Percentiles rank a stretch among this genome's conserved stretches.
These are phyloP conservation scores for Dorcus parallelipipedus DNA, from an alignment of 2,888 invertebrate genomes.

Conservation along the genomic window DNA sequence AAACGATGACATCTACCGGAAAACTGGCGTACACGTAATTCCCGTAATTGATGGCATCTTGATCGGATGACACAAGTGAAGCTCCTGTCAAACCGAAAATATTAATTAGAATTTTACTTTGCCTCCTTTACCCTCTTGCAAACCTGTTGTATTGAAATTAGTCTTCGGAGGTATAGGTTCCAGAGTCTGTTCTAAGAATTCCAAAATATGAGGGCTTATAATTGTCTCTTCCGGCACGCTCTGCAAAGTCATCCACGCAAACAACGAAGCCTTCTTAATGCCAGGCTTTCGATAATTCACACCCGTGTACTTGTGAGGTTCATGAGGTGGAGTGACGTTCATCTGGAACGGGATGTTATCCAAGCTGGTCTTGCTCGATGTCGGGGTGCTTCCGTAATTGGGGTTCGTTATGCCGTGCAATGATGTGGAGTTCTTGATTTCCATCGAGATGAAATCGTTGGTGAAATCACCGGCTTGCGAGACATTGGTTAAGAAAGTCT, in stretches of 20 bases:
- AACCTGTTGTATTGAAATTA: constrained; percentile 34
- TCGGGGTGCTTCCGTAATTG: constrained; percentile 43
- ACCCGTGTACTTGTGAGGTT: constrained; percentile 18
- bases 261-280: constrained; percentile 83
- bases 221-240: constrained; percentile 97
- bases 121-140: background rate
- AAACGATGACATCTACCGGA: constrained; percentile 97
- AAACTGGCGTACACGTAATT: constrained; percentile 90
- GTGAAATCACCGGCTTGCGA: constrained; percentile 15
- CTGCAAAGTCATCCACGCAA: constrained; percentile 95
- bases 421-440: constrained; percentile 25
- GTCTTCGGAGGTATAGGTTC: constrained; percentile 82
- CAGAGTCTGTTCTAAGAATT: constrained; percentile 94
- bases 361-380: constrained; percentile 36
- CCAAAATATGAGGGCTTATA: constrained; percentile 93
- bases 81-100: constrained; percentile 5
- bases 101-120: background rate
- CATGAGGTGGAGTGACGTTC: constrained; percentile 25
- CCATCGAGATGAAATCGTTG: constrained; percentile 15
- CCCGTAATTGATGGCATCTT: constrained; percentile 62
- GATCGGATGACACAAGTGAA: constrained; percentile 40
- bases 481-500: constrained; percentile 6
- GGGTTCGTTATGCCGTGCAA: constrained; percentile 48
- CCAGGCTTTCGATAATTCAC: constrained; percentile 54
- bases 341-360: constrained; percentile 24